A percentile compares a stretch with the other conserved stretches of the same genome.
Evolutionary conservation across 2,888 invertebrate species (phyloP).

Genomic region (Ethmia dodecea): DNA sequence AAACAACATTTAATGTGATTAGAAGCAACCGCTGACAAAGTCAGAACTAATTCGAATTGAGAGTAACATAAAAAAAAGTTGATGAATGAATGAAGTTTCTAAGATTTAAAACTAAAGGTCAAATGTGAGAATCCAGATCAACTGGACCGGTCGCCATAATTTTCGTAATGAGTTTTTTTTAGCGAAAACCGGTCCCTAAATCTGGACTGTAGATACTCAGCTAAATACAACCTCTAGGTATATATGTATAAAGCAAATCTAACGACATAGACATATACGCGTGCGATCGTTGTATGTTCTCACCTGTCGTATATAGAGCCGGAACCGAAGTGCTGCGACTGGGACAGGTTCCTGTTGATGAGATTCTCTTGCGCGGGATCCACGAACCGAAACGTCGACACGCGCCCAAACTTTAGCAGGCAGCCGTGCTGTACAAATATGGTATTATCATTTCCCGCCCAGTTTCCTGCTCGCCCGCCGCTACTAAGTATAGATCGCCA

Average conservation of each 20-base stretch:
- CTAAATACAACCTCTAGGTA: too few species aligned
- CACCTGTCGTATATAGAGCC: constrained; percentile 90
- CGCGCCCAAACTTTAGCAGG: constrained; percentile 90
- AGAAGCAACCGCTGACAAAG: constrained; percentile 42
- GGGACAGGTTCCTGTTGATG: constrained; percentile 85
- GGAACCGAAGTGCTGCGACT: constrained; percentile 84
- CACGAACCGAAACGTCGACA: constrained; percentile 90
- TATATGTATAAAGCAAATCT: too few species aligned
- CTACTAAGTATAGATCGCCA: too few species aligned
- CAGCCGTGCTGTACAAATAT: constrained; percentile 83
- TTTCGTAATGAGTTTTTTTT: too few species aligned
- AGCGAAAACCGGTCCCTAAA: too few species aligned
- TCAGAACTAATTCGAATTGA: constrained; percentile 24
- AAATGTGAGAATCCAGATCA: too few species aligned
- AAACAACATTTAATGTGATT: constrained; percentile 40
- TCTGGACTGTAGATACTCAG: too few species aligned
- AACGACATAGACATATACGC: background rate
- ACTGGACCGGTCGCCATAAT: too few species aligned
- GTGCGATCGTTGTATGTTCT: background rate
- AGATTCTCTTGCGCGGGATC: constrained; percentile 90
- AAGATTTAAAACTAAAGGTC: too few species aligned
- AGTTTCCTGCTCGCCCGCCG: too few species aligned
- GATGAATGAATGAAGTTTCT: too few species aligned
- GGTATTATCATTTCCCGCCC: too few species aligned
- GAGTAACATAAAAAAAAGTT: background rate